Base-by-base conservation (phyloP, 2,797 vertebrate genomes). In the Notoglanidium macrostoma region DNA sequence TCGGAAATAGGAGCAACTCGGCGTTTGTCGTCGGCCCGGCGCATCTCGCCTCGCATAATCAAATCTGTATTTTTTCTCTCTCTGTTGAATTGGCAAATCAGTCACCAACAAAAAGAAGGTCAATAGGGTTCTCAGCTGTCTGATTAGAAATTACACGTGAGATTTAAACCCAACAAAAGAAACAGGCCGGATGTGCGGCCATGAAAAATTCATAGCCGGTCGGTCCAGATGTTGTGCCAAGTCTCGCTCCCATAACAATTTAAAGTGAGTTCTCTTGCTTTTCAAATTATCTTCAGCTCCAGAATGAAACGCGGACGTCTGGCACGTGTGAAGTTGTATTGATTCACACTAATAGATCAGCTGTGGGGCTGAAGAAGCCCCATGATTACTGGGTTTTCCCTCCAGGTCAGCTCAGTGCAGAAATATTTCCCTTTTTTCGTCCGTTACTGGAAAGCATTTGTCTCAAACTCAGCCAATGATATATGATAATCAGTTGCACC, bases 401-500 rank as follows among this genome's bases (percentile, higher is more conserved):
- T 85, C 63, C 74, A 84, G 84, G 84, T 44, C 59, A 84, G 59
- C 61, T 46, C 35, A n/a, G 74, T 89, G 77, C 79, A 86, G 85
- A 88, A 86, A 83, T 78, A 86, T 90, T 84, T 83, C 63, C 44
- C 19, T 59, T 51, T 65, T 76, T 80, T n/a, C 61, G 1, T 14
- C 17, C 85, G 82, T 85, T 72, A 77, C 68, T 57, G 63, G 84
- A 84, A 78, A 35, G 78, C 32, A 85, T 90, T 90, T 86, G 65
- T 86, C 86, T 84, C 84, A 73, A 44, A 65, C 55, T 77, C 84
- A 83, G 84, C 79, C 86, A 85, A 83, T 84, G 85, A 87, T 74
- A 23, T 72, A 85, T 89, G 82, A 88, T 90, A 89, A 90, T 89
- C 83, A 90, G 85, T 57, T 88, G 77, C 84, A 86, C 91, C 89